These are phyloP conservation scores for Cactoblastis cactorum DNA, from an alignment of 2,888 invertebrate species.

Conservation along the genomic window DNA sequence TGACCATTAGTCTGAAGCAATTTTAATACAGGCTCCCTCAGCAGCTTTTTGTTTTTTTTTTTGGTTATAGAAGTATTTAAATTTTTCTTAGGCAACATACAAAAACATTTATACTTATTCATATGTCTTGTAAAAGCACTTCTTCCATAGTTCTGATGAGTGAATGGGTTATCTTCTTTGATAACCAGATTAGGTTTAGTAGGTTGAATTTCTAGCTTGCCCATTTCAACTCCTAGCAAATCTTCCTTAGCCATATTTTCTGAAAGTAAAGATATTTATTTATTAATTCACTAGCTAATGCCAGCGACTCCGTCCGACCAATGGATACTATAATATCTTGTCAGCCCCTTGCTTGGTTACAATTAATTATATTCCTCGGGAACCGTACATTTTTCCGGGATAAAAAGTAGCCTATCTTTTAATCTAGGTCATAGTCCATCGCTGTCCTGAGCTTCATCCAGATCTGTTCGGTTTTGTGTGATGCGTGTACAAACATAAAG, in stretches of 20 bases:
- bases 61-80: conserved; percentile 48
- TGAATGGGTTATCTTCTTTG: conserved; percentile 57
- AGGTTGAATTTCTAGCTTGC: conserved; percentile 78
- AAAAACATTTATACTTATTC: conserved; percentile 48
- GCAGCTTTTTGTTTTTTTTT: conserved; percentile 66
- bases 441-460: no score
- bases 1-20: conserved; percentile 50
- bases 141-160: conserved; percentile 26
- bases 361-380: no score
- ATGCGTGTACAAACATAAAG: no score
- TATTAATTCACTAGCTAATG: no score
- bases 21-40: conserved; percentile 79
- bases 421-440: no score
- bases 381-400: no score
- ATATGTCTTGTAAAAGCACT: conserved; percentile 28
- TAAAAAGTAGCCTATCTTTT: no score
- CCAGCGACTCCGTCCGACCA: no score
- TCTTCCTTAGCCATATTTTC: conserved; percentile 67
- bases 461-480: no score
- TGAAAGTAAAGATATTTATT: conserved; percentile 22
- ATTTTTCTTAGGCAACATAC: conserved; percentile 41
- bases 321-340: not conserved
- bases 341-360: no score
- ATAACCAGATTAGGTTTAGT: conserved; percentile 40
- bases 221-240: conserved; percentile 71